Base-by-base conservation (phyloP, 2,888 invertebrate genomes). In the Eupithecia centaureata region DNA sequence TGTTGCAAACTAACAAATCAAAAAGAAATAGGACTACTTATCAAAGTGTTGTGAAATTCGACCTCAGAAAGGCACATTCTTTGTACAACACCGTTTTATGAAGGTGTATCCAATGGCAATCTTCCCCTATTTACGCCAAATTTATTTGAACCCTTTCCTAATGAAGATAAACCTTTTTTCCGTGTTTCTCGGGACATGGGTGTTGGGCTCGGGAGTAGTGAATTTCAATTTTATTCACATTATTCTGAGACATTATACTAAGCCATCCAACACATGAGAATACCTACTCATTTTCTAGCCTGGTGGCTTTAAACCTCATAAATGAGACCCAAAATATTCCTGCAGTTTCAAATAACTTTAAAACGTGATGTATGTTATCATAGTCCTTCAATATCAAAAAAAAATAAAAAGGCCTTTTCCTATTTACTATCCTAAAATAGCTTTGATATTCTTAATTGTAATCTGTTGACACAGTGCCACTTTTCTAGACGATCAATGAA, bases 81-180 rank as follows among this genome's bases (percentile, higher is more conserved):
- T n/a, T n/a, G 28, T n/a, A 56, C 30, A 56, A 30, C 15, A 15
- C 30, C 28, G 18, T 28, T 28, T 30, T 57, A 30, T 30, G 32
- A 32, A 57, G 30, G 57, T 57, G 57, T 57, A 57, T 22, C 32
- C 57, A 32, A 57, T 57, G 32, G 54, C 30, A 57, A 32, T 57
- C 32, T 32, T 57, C 57, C 57, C 32, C 57, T 57, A 57, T 57
- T 57, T 57, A 57, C 57, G 32, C 57, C 57, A 57, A 57, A 57
- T 57, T 57, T 57, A 57, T 57, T 57, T 57, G 57, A 57, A 57
- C 57, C 57, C 57, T 57, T 57, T 32, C 32, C 12, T 57, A 57
- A 57, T 57, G 57, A 57, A 57, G 57, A 57, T 32, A 32, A 57
- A 57, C 57, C 57, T 57, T 57, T 57, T 52, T 33, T 56, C 52